phyloP scores from a whole-genome alignment of 2,113 vertebrate species.

The Cyanocitta stelleri region DNA sequence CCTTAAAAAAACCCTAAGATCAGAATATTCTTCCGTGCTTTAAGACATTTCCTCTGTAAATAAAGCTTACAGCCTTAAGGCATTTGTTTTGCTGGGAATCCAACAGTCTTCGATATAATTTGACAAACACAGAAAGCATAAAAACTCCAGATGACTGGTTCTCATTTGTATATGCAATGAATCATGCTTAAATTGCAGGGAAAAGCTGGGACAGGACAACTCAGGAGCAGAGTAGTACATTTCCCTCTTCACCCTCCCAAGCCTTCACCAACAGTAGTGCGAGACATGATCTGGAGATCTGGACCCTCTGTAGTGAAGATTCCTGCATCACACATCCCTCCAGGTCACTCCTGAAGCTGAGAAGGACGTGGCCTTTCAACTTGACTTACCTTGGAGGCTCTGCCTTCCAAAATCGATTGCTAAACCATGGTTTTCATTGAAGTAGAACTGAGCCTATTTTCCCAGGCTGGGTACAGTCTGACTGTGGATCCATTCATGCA shows the following conservation, averaged over 20 bases:
- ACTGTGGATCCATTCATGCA: accelerated
- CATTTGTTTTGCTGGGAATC: not conserved
- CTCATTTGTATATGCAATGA: not conserved
- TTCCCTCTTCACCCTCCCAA: not conserved
- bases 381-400: not conserved
- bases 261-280: not conserved
- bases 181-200: not conserved
- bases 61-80: not conserved
- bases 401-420: not conserved
- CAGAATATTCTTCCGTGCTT: not conserved
- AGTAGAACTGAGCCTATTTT: not conserved
- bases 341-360: not conserved
- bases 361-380: not conserved
- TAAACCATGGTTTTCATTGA: not conserved
- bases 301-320: not conserved
- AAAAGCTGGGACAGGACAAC: not conserved
- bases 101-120: not conserved
- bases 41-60: not conserved
- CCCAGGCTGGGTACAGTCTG: not conserved
- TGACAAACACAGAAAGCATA: not conserved
- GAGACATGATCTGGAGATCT: not conserved
- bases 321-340: too few relatives aligned
- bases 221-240: not conserved
- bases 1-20: not conserved
- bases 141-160: not conserved